Evolutionary conservation across 2,113 vertebrate genomes (phyloP), one percentile per base, ranked within the genome.

Genomic region (Upupa epops): DNA sequence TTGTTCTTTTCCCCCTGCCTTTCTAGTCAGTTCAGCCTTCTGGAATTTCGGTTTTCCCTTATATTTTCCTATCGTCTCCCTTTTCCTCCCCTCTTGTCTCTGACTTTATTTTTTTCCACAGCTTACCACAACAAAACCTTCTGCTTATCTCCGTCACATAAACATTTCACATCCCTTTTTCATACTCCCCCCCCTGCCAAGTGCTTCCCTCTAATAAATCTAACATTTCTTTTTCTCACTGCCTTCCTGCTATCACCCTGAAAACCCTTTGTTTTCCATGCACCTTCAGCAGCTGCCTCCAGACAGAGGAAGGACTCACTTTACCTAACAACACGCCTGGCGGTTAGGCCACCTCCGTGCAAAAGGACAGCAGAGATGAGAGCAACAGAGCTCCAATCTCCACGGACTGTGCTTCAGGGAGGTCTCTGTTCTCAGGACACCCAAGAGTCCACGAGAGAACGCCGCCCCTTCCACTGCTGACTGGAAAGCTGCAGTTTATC

Each of bases 1-100:
- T 87, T 79, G 51, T 84, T 94, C 75, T 92, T 84, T 86, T 82
- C 52, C 51, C 40, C 77, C 80, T 93, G 86, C 46, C 63, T 92
- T 85, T 85, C 70, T 92, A 93, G 72, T 63, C 74, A 66, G 56
- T 83, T 90, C 49, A 90, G 48, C 66, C 48, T 95, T 83, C 64
- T 18, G 64, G 34, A 86, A 80, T 83, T 88, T 78, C 68, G 5
- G 1, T 51, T 60, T 81, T 75, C 5, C 37, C 34, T 65, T 60
- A 8, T 31, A 81, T 81, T 42, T 81, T 34, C 34, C 18, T 17
- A 70, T 48, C 16, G 34, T 72, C 37, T 92, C 58, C 14, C 21
- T 81, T 94, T 81, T 89, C 66, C 36, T 74, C 10, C 25, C 22
- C 25, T 86, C 69, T 65, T 40, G 18, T 46, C 65, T 77, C 26